A percentile compares a stretch with the other conserved stretches of the same genome.
Conservation (phyloP, 2,797 vertebrate genomes). For the Galago senegalensis region DNA sequence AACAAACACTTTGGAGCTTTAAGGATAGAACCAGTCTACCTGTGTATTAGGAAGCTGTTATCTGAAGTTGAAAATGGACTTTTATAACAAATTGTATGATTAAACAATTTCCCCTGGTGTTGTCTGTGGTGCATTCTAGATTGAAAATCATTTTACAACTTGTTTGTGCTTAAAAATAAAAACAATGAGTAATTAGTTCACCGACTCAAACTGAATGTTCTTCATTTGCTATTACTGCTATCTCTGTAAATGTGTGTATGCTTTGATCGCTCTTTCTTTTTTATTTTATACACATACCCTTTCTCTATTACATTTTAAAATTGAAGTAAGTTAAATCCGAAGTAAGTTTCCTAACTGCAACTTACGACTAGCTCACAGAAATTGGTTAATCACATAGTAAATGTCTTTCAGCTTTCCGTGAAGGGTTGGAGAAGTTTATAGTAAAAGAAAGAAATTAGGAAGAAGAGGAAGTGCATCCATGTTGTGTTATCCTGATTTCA, state of each 20-base stretch:
- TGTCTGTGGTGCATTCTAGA: not conserved
- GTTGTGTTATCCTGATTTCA: not conserved
- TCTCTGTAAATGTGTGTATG: not conserved
- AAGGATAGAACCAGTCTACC: not conserved
- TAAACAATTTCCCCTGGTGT: not conserved
- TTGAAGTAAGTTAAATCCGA: not conserved
- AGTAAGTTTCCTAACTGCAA: not conserved
- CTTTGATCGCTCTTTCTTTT: not conserved
- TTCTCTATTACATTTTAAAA: not conserved
- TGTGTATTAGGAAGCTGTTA: not conserved
- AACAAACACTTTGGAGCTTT: not conserved
- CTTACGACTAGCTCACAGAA: not conserved
- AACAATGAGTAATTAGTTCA: not conserved
- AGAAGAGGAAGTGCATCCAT: not conserved
- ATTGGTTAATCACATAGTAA: not conserved
- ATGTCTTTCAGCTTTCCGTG: not conserved
- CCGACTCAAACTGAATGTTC: not conserved
- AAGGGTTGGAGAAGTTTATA: not conserved
- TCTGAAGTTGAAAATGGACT: not conserved
- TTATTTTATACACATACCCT: not conserved
- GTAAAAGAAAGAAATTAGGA: not conserved
- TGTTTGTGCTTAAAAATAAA: conserved; percentile 47
- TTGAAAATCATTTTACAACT: conserved; percentile 5
- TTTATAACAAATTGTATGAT: not conserved
- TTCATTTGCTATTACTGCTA: not conserved